Evolutionary conservation across 2,888 invertebrate genomes (phyloP), one percentile per base, ranked within the genome.

Genomic region (Xanthorhoe designata): DNA sequence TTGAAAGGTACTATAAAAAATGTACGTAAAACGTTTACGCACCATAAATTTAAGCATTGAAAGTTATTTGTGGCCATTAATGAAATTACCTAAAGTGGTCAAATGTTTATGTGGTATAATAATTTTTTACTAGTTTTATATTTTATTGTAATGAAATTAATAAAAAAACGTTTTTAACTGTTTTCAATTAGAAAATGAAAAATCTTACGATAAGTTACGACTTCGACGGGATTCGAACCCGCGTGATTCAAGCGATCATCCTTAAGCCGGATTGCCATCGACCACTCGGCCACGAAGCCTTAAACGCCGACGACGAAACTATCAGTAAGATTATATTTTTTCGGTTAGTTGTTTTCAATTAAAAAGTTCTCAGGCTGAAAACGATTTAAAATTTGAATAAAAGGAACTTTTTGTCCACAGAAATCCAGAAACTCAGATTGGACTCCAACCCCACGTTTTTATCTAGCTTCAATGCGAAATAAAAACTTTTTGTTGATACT

Each of bases 1-100:
- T 87, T 88, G 83, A 90, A 89, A 90, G 89, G 86, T 83, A 84
- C 86, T 84, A 86, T 88, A 86, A 88, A 88, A 87, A 89, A 83
- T 85, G 83, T 85, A 84, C 84, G 86, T 86, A 84, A 86, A 86
- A 85, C 85, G 81, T 90, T 89, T 87, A 87, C 85, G 87, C 85
- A 77, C 83, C 85, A 87, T 88, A 86, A 87, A 87, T 88, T 88
- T 84, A 82, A 83, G 84, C 86, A 87, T 88, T 85, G 81, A 83
- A 84, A 81, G 83, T 80, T 82, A 83, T 83, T 85, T 88, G 84
- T 83, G 83, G 83, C 84, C 83, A 87, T 89, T 87, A 87, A 84
- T 83, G 81, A 80, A 81, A 86, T 86, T 82, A 83, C 82, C 78
- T 76, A 76, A 76, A 76, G 79, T 77, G 80, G 80, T 80, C 69